Evolutionary conservation across 2,888 invertebrate genomes (phyloP), one percentile per base, ranked within the genome.

Genomic region (Coenonympha arcania): DNA sequence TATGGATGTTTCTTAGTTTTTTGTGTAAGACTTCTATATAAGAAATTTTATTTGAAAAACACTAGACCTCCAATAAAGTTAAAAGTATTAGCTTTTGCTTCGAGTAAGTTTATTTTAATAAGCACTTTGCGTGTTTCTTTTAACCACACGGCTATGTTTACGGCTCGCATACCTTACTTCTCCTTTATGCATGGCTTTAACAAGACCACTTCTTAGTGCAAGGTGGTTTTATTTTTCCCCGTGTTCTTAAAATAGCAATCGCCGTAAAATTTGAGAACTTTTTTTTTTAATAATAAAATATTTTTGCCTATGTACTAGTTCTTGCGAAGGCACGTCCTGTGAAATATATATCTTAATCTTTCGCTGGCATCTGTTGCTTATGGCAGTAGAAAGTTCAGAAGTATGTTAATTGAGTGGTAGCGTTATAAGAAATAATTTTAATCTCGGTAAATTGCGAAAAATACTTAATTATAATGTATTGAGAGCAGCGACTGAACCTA

Each of bases 381-480:
- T 60, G 62, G 64, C 59, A 63, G 68, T 72, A 73, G 73, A 77
- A 76, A 76, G 76, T 64, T 58, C 58, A 65, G 58, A 71, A 68
- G 69, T 73, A 66, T 72, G 76, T 69, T 73, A 75, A 75, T 74
- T 71, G 66, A 59, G 62, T 61, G 61, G 56, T 67, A 64, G 63
- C 68, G 68, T 69, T 65, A 60, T 66, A 69, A 67, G 68, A 71
- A 68, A 71, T 68, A 59, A 66, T 70, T 74, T 72, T 73, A 71
- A 68, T 76, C 62, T 72, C 71, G 45, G 65, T 64, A 65, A 68
- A 69, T 64, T 61, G 77, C 69, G 70, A 79, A 75, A 69, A 69
- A 52, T 54, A 44, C 59, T 52, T n/a, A 73, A 74, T 75, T 71
- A 56, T 52, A 58, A 71, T 76, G 77, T 64, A 79, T 78, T 72